phyloP scores from a whole-genome alignment of 2,113 vertebrate species.

The Pseudorasbora parva region DNA sequence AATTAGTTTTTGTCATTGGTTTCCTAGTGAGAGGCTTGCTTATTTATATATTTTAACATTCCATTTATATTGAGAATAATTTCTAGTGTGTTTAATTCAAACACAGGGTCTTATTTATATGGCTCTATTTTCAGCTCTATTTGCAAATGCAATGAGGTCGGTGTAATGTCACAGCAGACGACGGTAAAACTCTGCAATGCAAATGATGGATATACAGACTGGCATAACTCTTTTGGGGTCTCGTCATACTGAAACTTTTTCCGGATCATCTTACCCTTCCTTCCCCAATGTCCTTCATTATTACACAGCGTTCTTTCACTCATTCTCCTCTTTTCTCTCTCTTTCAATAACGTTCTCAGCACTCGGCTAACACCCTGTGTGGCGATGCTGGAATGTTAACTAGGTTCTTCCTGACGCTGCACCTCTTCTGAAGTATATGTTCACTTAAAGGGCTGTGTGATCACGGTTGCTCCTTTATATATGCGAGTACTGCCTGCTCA shows the following conservation, averaged over 20 bases:
- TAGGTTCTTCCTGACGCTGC: slow-evolving; percentile 62
- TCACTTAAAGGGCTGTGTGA: slow-evolving; percentile 55
- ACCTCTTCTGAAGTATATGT: slow-evolving; percentile 59
- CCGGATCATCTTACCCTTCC: not conserved
- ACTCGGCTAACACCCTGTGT: slow-evolving; percentile 55
- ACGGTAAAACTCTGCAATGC: slow-evolving; percentile 1
- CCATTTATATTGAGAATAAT: not conserved
- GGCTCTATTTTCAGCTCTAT: not conserved
- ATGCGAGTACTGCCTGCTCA: slow-evolving; percentile 51
- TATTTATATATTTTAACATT: slow-evolving; percentile 9
- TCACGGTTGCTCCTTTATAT: slow-evolving; percentile 7
- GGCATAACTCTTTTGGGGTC: not conserved
- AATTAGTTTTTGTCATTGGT: not conserved
- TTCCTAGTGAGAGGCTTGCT: not conserved
- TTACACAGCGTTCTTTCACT: slow-evolving; percentile 58
- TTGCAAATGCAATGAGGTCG: slow-evolving; percentile 23
- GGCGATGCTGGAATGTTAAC: slow-evolving; percentile 66
- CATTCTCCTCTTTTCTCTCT: slow-evolving; percentile 33
- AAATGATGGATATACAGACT: not conserved
- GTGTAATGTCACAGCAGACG: not conserved
- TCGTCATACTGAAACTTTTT: not conserved
- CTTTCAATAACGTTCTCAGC: slow-evolving; percentile 45
- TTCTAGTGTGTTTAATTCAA: not conserved
- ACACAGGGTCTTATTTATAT: not conserved
- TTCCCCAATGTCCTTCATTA: slow-evolving; percentile 35